phyloP scores from a whole-genome alignment of 2,113 vertebrate genomes.

The Piprites chloris region DNA sequence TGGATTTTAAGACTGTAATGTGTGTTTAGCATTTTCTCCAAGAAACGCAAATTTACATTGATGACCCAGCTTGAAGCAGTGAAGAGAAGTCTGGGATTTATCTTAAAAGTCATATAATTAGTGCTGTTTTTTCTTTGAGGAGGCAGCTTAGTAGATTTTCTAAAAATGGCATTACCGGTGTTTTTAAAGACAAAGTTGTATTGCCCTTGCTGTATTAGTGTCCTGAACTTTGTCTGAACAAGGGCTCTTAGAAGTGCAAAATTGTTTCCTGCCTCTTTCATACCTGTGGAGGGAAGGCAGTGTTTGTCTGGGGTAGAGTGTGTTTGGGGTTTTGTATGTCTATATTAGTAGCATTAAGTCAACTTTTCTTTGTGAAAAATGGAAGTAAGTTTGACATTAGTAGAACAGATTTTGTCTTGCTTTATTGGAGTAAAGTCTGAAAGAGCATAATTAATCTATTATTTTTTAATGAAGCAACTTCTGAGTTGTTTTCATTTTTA shows the following conservation, averaged over 20 bases:
- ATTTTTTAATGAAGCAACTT: background rate
- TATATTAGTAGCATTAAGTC: background rate
- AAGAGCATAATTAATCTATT: background rate
- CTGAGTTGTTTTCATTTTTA: background rate
- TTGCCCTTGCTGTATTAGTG: background rate
- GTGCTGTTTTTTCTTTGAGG: background rate
- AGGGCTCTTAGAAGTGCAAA: background rate
- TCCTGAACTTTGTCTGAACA: background rate
- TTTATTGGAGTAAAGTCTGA: background rate
- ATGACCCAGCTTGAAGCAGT: background rate
- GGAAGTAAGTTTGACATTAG: background rate
- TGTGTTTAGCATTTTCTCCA: background rate
- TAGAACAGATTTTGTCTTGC: background rate
- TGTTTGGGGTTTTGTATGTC: background rate
- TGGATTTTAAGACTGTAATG: background rate
- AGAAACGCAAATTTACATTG: rapidly evolving
- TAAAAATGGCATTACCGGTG: background rate
- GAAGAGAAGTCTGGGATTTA: background rate
- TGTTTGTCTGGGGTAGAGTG: background rate
- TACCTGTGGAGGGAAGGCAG: background rate
- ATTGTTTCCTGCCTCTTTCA: background rate
- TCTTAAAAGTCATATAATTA: background rate
- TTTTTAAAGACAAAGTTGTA: background rate
- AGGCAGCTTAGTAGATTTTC: background rate
- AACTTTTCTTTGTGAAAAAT: background rate